A percentile compares a stretch with the other conserved stretches of the same genome.
phyloP scores from a whole-genome alignment of 1,140 invertebrate species.

The Apis cerana region DNA sequence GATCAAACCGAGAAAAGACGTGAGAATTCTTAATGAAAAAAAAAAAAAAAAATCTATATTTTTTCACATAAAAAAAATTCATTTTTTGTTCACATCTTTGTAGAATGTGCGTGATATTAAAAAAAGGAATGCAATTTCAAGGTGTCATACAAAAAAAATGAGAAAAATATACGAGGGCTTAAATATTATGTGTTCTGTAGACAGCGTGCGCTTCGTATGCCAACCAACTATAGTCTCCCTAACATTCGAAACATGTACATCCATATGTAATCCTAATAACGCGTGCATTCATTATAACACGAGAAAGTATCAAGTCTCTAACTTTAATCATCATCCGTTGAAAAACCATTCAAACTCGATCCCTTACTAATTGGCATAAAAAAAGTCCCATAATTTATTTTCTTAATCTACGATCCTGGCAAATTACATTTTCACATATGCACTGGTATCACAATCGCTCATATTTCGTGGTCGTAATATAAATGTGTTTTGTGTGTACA shows the following conservation, averaged over 20 bases:
- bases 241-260: constrained; percentile 6
- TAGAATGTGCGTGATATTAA: constrained; percentile 7
- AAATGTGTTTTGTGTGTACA: constrained; percentile 57
- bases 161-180: background rate
- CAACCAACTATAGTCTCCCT: constrained; percentile 27
- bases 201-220: constrained; percentile 42
- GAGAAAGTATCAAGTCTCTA: constrained; percentile 34
- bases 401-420: constrained; percentile 56
- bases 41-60: background rate
- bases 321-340: constrained; percentile 14
- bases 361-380: constrained; percentile 57
- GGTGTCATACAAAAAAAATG: background rate
- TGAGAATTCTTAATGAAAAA: background rate
- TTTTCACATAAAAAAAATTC: background rate
- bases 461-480: constrained; percentile 54
- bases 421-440: constrained; percentile 46
- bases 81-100: background rate
- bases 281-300: constrained; percentile 25
- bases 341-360: constrained; percentile 53
- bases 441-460: constrained; percentile 65
- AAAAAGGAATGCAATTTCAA: constrained; percentile 36
- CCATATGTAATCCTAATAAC: background rate
- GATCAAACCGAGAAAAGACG: background rate
- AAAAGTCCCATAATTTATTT: constrained; percentile 62
- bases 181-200: constrained; percentile 33